Evolutionary conservation across 1,140 invertebrate species (phyloP).

Genomic region (Cecropterus lyciades): DNA sequence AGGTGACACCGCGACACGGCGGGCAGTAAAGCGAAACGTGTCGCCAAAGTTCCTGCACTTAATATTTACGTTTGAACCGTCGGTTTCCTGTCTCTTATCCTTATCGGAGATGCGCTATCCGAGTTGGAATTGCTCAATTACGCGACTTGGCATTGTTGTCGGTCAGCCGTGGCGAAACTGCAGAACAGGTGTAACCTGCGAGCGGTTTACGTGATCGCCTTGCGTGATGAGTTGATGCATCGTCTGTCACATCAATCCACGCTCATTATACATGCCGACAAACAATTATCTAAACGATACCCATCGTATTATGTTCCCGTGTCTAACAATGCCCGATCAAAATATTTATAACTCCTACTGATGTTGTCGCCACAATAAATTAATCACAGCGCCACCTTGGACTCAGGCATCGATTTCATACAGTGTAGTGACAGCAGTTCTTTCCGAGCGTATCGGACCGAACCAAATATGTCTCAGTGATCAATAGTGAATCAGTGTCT

Average conservation of each 20-base stretch:
- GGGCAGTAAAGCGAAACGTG: constrained; percentile 16
- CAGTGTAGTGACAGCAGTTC: constrained; percentile 57
- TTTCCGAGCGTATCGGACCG: constrained; percentile 68
- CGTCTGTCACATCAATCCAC: constrained; percentile 40
- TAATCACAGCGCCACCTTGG: constrained; percentile 60
- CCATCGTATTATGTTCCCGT: constrained; percentile 5
- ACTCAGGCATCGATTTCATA: constrained; percentile 66
- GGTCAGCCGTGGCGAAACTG: constrained; percentile 64
- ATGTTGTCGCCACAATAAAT: constrained; percentile 57
- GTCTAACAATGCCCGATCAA: constrained; percentile 27
- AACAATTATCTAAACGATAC: constrained; percentile 13
- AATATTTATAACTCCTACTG: constrained; percentile 44
- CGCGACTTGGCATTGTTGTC: constrained; percentile 69
- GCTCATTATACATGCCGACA: constrained; percentile 35
- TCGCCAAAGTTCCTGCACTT: constrained; percentile 34
- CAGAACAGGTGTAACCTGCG: constrained; percentile 68
- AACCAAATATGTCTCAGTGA: constrained; percentile 66
- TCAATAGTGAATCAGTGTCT: constrained; percentile 59
- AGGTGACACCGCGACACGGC: constrained; percentile 1
- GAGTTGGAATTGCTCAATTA: constrained; percentile 73
- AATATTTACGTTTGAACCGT: constrained; percentile 41
- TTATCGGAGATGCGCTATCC: constrained; percentile 68
- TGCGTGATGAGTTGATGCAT: constrained; percentile 47
- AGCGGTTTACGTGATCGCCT: constrained; percentile 62
- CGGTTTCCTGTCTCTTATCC: constrained; percentile 66